phyloP scores from a whole-genome alignment of 2,113 vertebrate species.

The Carlito syrichta region DNA sequence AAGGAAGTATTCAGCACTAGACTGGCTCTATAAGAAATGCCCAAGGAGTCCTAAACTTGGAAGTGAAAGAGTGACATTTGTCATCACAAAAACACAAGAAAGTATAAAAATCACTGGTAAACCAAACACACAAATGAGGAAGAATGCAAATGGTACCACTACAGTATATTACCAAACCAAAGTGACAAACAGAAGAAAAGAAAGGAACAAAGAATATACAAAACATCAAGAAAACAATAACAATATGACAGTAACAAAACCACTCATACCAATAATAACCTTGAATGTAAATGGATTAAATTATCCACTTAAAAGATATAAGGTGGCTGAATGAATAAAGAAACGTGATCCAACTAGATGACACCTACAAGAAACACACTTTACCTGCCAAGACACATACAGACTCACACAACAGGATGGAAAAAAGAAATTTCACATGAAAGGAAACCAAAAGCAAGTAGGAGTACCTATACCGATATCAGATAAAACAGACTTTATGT shows the following conservation, averaged over 20 bases:
- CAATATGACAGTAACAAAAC: neutral
- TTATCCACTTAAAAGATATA: neutral
- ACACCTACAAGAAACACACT: neutral
- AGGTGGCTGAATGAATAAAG: neutral
- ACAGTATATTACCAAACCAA: no score
- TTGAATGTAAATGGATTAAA: neutral
- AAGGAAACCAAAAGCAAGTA: neutral
- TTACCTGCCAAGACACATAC: neutral
- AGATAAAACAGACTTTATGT: neutral
- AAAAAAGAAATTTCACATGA: neutral
- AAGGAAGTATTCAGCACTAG: neutral
- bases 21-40: neutral
- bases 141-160: neutral
- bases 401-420: neutral
- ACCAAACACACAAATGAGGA: neutral
- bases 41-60: neutral
- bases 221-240: neutral
- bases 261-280: neutral
- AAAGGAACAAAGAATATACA: neutral
- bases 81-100: neutral
- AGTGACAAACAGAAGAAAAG: no score
- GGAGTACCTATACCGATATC: neutral
- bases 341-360: neutral
- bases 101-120: neutral
- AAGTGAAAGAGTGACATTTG: neutral